Base-by-base conservation (phyloP, 2,113 vertebrate genomes). In the Sprattus sprattus region DNA sequence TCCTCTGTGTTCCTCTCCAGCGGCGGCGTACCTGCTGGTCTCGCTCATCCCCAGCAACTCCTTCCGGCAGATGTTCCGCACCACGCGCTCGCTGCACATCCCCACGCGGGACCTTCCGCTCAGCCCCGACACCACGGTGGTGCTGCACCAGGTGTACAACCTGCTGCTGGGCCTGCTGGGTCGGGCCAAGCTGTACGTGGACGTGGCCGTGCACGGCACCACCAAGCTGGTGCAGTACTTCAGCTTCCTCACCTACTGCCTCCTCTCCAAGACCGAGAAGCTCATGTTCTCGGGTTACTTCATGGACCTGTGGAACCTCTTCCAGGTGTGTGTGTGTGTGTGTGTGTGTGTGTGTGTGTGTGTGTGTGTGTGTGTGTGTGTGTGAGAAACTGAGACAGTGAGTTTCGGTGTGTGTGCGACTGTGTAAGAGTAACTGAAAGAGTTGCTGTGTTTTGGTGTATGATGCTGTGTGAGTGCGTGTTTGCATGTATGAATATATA, bases 11-110 rank as follows among this genome's bases (percentile, higher is more conserved):
- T 81, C 10, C 83, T 32, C 82, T 93, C 83, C 94, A 99, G 98
- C 98, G 52, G 98, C 98, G 86, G 98, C 98, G 87, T 99, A 99
- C 95, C 98, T 99, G 91, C 96, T 99, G 93, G 98, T 99, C 88
- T 99, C 98, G 54, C 97, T 99, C 93, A 99, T 99, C 94, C 98
- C 98, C 91, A 99, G 98, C 94, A 99, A 99, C 96, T 99, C 98
- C 86, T 99, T 99, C 95, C 97, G 98, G 87, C 98, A 99, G 95
- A 99, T 99, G 98, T 99, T 99, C 91, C 97, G 98, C 91, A 99
- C 98, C 80, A 99, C 98, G 0, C 97, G 98, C 88, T 99, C 98
- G 28, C 95, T 99, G 89, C 98, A 99, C 96, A 96, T 99, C 93
- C 97, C 97, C 78, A 99, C 97, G 0, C 96, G 98, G 0, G 98